Evolutionary conservation across 2,888 invertebrate species (phyloP).

Genomic region (Kryphioiulus occultus): DNA sequence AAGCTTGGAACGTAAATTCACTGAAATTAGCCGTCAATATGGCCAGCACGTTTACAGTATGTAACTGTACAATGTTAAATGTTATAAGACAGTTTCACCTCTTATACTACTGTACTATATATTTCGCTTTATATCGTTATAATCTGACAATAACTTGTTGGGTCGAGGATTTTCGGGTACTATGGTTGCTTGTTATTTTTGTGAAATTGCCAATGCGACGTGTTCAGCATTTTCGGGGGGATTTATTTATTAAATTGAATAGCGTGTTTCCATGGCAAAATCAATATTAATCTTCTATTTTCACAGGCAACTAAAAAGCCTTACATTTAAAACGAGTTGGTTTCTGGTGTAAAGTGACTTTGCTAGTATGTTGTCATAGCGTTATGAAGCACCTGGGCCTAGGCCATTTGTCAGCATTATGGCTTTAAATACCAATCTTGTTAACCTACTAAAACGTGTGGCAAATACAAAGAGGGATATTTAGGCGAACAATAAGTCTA

Average conservation of each 20-base stretch:
- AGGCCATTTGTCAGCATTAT: conserved; percentile 3
- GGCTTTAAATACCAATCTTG: conserved; percentile 21
- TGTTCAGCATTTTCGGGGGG: background rate
- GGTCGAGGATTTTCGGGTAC: background rate
- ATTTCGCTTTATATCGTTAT: too few relatives aligned
- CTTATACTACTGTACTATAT: too few relatives aligned
- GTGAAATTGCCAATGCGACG: background rate
- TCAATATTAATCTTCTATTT: conserved; percentile 18
- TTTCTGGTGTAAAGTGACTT: conserved; percentile 18
- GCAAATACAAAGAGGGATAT: background rate
- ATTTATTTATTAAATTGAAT: conserved; percentile 35
- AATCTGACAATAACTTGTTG: background rate
- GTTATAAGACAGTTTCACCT: too few relatives aligned
- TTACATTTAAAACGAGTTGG: background rate
- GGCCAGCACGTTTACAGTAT: too few relatives aligned
- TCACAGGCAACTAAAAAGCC: conserved; percentile 10
- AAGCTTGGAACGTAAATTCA: too few relatives aligned
- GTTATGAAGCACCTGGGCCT: conserved; percentile 35
- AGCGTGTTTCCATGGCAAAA: conserved; percentile 30
- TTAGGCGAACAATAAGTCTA: background rate
- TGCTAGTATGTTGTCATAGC: background rate
- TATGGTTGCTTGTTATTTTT: background rate
- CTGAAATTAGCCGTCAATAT: too few relatives aligned
- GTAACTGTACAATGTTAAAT: too few relatives aligned
- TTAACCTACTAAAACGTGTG: background rate